Base-by-base conservation (phyloP, 2,797 vertebrate species). In the Heteromormyrus szaboi region DNA sequence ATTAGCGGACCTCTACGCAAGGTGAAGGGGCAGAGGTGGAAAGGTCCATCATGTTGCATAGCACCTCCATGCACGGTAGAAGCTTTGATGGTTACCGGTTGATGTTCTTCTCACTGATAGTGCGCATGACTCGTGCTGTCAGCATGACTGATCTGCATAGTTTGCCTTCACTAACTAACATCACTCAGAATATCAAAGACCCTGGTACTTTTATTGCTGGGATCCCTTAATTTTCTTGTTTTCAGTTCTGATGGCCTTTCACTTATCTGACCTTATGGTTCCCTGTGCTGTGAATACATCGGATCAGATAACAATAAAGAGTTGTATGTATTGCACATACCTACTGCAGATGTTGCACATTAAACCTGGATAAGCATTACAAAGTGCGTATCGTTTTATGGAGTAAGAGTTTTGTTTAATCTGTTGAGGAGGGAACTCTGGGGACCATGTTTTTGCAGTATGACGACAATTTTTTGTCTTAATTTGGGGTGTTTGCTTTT, bases 281-380 rank as follows among this genome's bases (percentile, higher is more conserved):
- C 92, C 93, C 91, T 94, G 93, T 95, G 94, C 94, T 93, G 93
- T 95, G 95, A 94, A 94, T 94, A 94, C 92, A 93, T 92, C 94
- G 93, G 93, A 93, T 92, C 68, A 93, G 94, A 94, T 92, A 46
- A 81, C 41, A 81, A 94, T 94, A 94, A 95, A 96, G 94, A 95
- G 95, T 94, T 95, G 94, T 94, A 92, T 94, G 96, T 96, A 96
- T 94, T 94, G 96, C 96, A 95, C 94, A 94, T 96, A 96, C 93
- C 92, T 93, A 96, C 94, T 95, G 96, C 96, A 95, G 93, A 97
- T 93, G 93, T 97, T 97, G 97, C 97, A 97, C 97, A 97, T 95
- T 95, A 92, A 93, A 93, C 91, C 91, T 95, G 85, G 95, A 96
- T 97, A 97, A 95, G 97, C 96, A 97, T 89, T 91, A n/a, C 51